These are phyloP conservation scores for Eubasilissa splendida DNA, from an alignment of 2,888 invertebrate species.

Conservation along the genomic window DNA sequence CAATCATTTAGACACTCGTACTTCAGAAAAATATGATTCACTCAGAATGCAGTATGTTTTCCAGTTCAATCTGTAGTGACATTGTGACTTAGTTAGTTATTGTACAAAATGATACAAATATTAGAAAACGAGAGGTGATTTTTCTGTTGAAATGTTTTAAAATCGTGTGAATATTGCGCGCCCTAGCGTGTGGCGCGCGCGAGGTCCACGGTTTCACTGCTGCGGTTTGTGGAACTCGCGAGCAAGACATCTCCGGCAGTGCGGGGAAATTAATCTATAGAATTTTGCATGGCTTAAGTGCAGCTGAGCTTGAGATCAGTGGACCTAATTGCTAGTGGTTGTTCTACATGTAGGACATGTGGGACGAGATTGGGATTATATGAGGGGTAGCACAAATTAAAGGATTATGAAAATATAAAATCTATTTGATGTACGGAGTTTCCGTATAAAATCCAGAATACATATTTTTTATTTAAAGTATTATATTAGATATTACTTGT, in stretches of 20 bases:
- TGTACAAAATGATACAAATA: too few relatives aligned
- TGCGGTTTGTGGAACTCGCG: slow-evolving; percentile 20
- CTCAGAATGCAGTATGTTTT: too few relatives aligned
- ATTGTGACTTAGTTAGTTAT: too few relatives aligned
- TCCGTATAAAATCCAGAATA: too few relatives aligned
- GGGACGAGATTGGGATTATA: slow-evolving; percentile 2
- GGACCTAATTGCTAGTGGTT: slow-evolving; percentile 39
- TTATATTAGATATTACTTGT: too few relatives aligned
- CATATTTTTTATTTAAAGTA: too few relatives aligned
- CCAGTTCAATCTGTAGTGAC: too few relatives aligned
- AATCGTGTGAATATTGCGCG: too few relatives aligned
- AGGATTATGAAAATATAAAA: slow-evolving; percentile 10
- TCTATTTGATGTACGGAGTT: not conserved
- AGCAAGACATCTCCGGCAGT: slow-evolving; percentile 21
- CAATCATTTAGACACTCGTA: too few relatives aligned
- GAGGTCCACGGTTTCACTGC: not conserved
- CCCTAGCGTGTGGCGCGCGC: not conserved
- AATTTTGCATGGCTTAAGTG: slow-evolving; percentile 44
- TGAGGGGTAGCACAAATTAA: not conserved
- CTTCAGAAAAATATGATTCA: too few relatives aligned
- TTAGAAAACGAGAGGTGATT: too few relatives aligned
- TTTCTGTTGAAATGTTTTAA: too few relatives aligned
- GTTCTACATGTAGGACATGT: slow-evolving; percentile 4
- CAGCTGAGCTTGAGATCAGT: slow-evolving; percentile 42
- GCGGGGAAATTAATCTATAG: slow-evolving; percentile 38